Base-by-base conservation (phyloP, 2,797 vertebrate species). In the Octomys mimax region DNA sequence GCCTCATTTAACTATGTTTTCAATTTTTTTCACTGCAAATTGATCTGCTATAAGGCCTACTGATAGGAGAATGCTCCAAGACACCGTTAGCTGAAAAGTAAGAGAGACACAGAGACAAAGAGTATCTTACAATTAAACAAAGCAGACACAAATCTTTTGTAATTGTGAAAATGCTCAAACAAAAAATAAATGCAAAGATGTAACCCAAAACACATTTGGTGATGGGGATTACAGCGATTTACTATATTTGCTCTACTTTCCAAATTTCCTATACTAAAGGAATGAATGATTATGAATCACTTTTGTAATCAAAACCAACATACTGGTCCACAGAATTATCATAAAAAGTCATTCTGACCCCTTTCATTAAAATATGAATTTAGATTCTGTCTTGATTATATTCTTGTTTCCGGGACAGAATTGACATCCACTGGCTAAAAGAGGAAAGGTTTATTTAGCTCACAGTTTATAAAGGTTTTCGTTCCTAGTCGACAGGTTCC, bases 351-450 rank as follows among this genome's bases (percentile, higher is more conserved):
- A 86, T 82, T n/a, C 80, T 94, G 62, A 33, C 28, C 26, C 75
- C 83, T 61, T 89, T 88, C 52, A 71, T 83, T 46, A 90, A 97
- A 91, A 62, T 92, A 83, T 12, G 5, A 78, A 46, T 75, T 75
- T 75, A 75, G 39, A 46, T 42, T 75, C 39, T 46, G 24, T 75
- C 22, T 75, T 42, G 24, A 22, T 26, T 73, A 4, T 24, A 46
- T 46, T 75, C 36, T 46, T 12, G 26, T 75, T 75, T 26, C 71
- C 46, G 39, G 71, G 22, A 75, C 36, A 75, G 24, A 26, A 46
- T 39, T 11, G 21, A 28, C 24, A 46, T 14, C 39, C 39, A 73
- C 22, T 26, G 26, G 39, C 46, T 75, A 28, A 73, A 73, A 24
- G 24, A 75, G 12, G 39, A 14, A 46, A 75, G 24, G 5, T 46